These are phyloP conservation scores for Sphinx pinastri DNA, from an alignment of 2,888 invertebrate genomes.

Conservation along the genomic window DNA sequence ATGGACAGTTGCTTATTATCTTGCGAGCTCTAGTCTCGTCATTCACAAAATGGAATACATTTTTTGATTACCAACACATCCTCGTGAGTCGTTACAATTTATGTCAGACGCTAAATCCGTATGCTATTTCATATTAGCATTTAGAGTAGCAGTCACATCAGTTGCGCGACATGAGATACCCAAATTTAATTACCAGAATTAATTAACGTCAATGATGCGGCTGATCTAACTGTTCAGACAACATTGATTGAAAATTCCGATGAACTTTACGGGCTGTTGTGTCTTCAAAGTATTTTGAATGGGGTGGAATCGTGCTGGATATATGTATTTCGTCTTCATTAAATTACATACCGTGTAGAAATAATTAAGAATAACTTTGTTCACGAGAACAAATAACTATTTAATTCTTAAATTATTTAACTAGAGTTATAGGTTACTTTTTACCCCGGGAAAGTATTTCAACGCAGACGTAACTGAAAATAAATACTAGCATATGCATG, in stretches of 20 bases:
- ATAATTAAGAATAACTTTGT: too few species aligned
- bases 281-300: not conserved
- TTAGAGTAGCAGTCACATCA: conserved; percentile 14
- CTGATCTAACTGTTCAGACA: conserved; percentile 13
- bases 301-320: not conserved
- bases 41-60: too few species aligned
- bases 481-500: too few species aligned
- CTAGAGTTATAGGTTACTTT: too few species aligned
- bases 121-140: conserved; percentile 1
- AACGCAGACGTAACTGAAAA: too few species aligned
- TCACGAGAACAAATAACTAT: not conserved
- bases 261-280: conserved; percentile 15
- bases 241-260: conserved; percentile 29
- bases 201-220: conserved; percentile 27
- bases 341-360: not conserved
- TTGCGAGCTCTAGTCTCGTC: too few species aligned
- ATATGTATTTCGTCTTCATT: not conserved
- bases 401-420: too few species aligned
- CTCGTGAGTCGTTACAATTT: too few species aligned
- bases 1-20: too few species aligned
- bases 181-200: conserved; percentile 25
- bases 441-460: too few species aligned
- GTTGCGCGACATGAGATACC: conserved; percentile 13
- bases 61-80: too few species aligned
- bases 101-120: not conserved